phyloP scores from a whole-genome alignment of 1,140 invertebrate genomes.

The Myzus persicae region DNA sequence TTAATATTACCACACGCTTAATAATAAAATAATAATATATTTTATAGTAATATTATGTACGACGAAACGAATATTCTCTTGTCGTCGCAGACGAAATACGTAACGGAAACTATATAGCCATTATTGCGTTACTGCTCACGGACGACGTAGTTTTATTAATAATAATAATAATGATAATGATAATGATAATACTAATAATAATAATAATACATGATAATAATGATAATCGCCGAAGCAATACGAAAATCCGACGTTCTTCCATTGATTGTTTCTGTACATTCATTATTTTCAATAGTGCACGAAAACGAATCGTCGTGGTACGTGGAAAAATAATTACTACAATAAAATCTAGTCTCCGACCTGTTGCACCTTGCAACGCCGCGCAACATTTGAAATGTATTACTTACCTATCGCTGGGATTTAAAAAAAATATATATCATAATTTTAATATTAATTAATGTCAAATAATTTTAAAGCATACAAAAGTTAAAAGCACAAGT shows the following conservation, averaged over 20 bases:
- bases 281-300: neutral
- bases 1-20: neutral
- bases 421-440: too few species aligned
- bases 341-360: neutral
- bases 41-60: too few species aligned
- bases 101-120: neutral
- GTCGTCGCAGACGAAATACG: neutral
- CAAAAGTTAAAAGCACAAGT: too few species aligned
- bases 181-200: too few species aligned
- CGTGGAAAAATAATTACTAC: neutral
- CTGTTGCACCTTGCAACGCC: neutral
- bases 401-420: neutral
- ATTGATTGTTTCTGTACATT: neutral
- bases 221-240: neutral
- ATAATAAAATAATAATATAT: neutral
- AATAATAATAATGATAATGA: neutral
- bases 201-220: too few species aligned
- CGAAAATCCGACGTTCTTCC: neutral
- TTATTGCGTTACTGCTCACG: neutral
- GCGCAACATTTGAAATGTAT: too few species aligned
- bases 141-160: neutral
- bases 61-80: neutral
- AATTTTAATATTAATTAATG: neutral
- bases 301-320: neutral
- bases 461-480: neutral